Base-by-base conservation (phyloP, 2,888 invertebrate species). In the Pinctada fucata region DNA sequence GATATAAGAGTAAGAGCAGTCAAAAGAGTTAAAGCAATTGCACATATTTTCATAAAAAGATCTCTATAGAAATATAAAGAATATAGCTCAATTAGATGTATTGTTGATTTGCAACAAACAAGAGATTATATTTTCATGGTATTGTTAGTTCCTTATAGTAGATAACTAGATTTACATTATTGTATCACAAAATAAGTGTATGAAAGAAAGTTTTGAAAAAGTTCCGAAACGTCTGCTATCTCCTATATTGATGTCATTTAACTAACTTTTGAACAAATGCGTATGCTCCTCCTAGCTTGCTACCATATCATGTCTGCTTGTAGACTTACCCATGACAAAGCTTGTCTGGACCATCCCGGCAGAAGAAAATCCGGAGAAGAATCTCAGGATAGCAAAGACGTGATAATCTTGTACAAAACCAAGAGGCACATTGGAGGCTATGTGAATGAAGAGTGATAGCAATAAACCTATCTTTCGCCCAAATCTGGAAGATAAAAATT, bases 301-400 rank as follows among this genome's bases (percentile, higher is more conserved):
- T 67, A 4, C 13, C 13, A 3, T 67, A 0, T 13, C n/a, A 31
- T 49, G n/a, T 31, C 3, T 70, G n/a, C 50, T 48, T 51, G 2
- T 4, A 50, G 31, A 31, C 69, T 48, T 74, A 79, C 79, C 76
- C 63, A 79, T 72, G 5, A 79, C 79, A 64, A 69, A 76, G 50
- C 70, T 72, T 31, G 74, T 79, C 4, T 69, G 70, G 2, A 79
- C 47, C 4, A 79, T 67, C 3, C 79, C 79, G 10, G 72, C 76
- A n/a, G 76, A 72, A 50, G 79, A 72, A 47, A 74, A 50, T n/a
- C 79, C 79, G 16, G 79, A 79, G 31, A 79, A 65, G 50, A 76
- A 76, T n/a, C 79, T 48, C 16, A 76, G 49, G n/a, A 58, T 45
- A n/a, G 63, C 70, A 66, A 79, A 79, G 45, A 65, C 58, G 58